Evolutionary conservation across 2,113 vertebrate species (phyloP), one percentile per base, ranked within the genome.

Genomic region (Gallinago media): DNA sequence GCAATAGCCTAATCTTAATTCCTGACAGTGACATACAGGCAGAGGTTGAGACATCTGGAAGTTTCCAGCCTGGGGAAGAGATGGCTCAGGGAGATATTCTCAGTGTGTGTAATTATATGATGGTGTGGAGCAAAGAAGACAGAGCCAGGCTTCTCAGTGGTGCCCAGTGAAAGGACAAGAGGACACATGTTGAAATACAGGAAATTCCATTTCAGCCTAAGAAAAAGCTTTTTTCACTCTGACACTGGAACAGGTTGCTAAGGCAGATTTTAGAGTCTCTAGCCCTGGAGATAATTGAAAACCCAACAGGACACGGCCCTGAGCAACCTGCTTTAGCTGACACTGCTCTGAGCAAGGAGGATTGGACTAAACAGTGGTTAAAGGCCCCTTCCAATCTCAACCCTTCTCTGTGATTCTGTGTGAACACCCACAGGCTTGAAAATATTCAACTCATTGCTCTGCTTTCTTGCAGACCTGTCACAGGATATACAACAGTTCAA

Each of bases 281-380:
- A 1, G 62, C 66, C 63, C 83, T 80, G 40, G 19, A 85, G 42
- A 47, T 50, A 73, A 76, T 14, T 76, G 58, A 76, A 87, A 91
- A 85, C 11, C 26, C 4, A 4, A 27, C 0, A 2, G 56, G 62
- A 65, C 54, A 40, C 0, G 1, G 46, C 23, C 23, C 54, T 92
- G 15, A 79, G 59, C 27, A 88, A 36, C 21, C 14, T 88, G 34
- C 32, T 89, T 78, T 74, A 47, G 42, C 27, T 67, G 82, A 66
- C 32, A 27, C 11, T 77, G 34, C 26, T 72, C 47, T 55, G 65
- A 63, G 47, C 56, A 78, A 31, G 46, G 15, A 40, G 7, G 8
- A 44, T 6, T 36, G 55, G 58, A 70, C 2, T 3, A 44, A 71
- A 44, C 26, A 75, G 46, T 34, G 8, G 8, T 6, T 11, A 11